Percentiles rank a stretch among this genome's conserved stretches.
phyloP scores from a whole-genome alignment of 1,140 invertebrate genomes.

The Aleiodes sp. region DNA sequence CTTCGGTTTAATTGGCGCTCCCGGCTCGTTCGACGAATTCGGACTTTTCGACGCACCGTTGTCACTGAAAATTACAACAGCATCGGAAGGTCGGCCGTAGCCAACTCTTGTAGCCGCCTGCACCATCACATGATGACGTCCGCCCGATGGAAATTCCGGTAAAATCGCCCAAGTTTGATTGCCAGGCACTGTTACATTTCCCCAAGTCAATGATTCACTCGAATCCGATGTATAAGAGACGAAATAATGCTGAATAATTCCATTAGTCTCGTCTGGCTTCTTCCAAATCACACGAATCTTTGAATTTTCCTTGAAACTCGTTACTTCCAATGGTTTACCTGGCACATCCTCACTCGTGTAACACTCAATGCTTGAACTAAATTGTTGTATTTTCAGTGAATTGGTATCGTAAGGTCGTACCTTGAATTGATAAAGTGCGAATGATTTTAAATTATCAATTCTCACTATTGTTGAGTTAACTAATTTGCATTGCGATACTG shows the following conservation, averaged over 20 bases:
- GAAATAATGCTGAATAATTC: slow-evolving; percentile 63
- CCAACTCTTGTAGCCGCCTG: slow-evolving; percentile 68
- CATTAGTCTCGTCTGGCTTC: slow-evolving; percentile 63
- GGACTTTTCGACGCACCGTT: slow-evolving; percentile 46
- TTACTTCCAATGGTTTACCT: slow-evolving; percentile 64
- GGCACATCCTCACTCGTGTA: slow-evolving; percentile 69
- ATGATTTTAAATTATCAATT: slow-evolving; percentile 68
- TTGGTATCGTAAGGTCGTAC: slow-evolving; percentile 63
- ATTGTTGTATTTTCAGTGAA: slow-evolving; percentile 57
- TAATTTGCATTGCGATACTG: slow-evolving; percentile 50
- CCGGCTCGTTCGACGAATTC: slow-evolving; percentile 50
- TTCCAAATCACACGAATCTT: slow-evolving; percentile 66
- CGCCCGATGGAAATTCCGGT: slow-evolving; percentile 60
- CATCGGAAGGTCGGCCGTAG: slow-evolving; percentile 62
- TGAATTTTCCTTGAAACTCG: slow-evolving; percentile 62
- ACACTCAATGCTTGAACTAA: slow-evolving; percentile 67
- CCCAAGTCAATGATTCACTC: slow-evolving; percentile 55
- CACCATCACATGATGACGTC: slow-evolving; percentile 67
- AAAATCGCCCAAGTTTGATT: slow-evolving; percentile 59
- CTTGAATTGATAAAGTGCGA: slow-evolving; percentile 72
- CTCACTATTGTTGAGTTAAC: slow-evolving; percentile 59
- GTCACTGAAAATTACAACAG: slow-evolving; percentile 56
- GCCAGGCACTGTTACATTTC: slow-evolving; percentile 57
- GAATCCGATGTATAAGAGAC: slow-evolving; percentile 61
- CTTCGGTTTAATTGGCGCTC: slow-evolving; percentile 51